These are phyloP conservation scores for Magallana angulata DNA, from an alignment of 1,140 invertebrate species.

Conservation along the genomic window DNA sequence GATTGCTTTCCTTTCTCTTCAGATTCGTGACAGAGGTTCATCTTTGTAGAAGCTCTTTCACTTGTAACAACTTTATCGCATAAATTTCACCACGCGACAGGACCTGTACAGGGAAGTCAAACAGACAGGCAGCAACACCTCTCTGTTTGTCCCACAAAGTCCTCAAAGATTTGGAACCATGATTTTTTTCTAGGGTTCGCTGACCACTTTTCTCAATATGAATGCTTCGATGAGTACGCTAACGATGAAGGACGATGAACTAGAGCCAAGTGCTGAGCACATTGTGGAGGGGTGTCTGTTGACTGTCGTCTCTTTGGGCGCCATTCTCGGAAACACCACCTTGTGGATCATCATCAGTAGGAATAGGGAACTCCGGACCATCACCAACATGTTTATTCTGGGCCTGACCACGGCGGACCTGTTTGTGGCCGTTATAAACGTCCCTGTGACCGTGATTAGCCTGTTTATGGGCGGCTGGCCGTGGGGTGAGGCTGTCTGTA, in stretches of 20 bases:
- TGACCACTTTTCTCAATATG: neutral
- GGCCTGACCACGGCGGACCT: constrained; percentile 57
- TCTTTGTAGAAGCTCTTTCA: neutral
- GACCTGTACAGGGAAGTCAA: neutral
- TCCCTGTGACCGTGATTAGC: constrained; percentile 58
- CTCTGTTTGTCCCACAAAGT: neutral
- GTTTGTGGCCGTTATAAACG: constrained; percentile 56
- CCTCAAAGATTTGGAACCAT: neutral
- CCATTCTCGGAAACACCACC: constrained; percentile 61
- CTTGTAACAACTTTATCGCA: neutral
- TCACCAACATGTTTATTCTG: constrained; percentile 58
- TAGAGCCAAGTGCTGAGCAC: neutral
- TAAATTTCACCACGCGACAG: neutral
- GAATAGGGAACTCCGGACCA: constrained; percentile 45
- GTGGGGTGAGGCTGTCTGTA: constrained; percentile 20
- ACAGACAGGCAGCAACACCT: neutral
- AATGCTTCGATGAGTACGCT: neutral
- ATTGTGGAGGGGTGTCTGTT: constrained; percentile 58
- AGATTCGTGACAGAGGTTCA: neutral
- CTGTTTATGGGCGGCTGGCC: constrained; percentile 51
- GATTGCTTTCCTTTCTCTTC: neutral
- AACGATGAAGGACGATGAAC: neutral
- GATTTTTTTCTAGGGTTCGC: neutral
- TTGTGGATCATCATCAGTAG: constrained; percentile 66
- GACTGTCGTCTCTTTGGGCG: constrained; percentile 56